These are phyloP conservation scores for Trachops cirrhosus DNA, from an alignment of 2,797 vertebrate species.

Conservation along the genomic window DNA sequence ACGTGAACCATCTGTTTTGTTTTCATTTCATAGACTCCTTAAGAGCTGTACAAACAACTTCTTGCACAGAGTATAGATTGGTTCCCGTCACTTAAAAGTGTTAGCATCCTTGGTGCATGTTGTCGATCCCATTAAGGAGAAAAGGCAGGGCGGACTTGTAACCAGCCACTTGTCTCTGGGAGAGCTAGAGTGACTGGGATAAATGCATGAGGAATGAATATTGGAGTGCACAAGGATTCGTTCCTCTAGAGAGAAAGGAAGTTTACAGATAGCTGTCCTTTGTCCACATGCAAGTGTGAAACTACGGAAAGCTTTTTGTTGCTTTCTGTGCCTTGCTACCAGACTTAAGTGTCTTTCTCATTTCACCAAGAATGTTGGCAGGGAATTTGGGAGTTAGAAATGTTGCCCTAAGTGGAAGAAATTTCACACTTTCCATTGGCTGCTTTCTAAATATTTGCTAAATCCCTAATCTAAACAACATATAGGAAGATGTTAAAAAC, in stretches of 20 bases:
- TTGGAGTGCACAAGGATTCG: background rate
- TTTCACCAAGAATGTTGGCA: background rate
- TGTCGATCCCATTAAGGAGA: background rate
- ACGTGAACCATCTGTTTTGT: slow-evolving; percentile 29
- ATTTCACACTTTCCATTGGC: background rate
- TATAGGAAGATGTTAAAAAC: background rate
- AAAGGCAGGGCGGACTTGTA: background rate
- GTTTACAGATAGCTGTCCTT: background rate
- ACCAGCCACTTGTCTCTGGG: background rate
- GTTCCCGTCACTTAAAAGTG: background rate
- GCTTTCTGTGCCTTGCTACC: background rate
- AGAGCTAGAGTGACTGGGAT: background rate
- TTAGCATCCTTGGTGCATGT: background rate
- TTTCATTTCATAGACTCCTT: background rate
- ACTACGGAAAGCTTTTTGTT: background rate
- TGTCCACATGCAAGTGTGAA: background rate
- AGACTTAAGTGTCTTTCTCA: background rate
- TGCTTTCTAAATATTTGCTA: background rate
- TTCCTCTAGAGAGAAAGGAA: background rate
- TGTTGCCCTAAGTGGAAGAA: background rate
- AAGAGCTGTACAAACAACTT: background rate
- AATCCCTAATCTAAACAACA: background rate
- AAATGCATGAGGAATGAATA: background rate
- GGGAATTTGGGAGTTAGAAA: background rate
- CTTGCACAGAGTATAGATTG: background rate